A percentile compares a stretch with the other conserved stretches of the same genome.
Conservation (phyloP, 2,888 invertebrate genomes). For the Rhabditophanes sp. region DNA sequence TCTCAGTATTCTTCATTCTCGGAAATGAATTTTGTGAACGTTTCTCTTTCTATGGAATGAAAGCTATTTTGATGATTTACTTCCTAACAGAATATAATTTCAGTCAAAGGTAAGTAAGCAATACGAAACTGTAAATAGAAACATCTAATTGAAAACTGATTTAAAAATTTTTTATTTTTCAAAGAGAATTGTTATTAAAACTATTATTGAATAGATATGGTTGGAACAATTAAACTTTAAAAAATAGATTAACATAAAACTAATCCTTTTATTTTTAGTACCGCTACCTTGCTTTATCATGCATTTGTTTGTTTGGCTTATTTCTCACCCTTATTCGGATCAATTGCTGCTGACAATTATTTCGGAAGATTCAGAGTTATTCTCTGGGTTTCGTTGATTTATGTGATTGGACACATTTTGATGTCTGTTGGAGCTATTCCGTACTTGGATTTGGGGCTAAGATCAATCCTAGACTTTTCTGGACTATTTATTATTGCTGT, state of each 20-base stretch:
- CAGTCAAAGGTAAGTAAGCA: slow-evolving; percentile 1
- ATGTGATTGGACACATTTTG: slow-evolving; percentile 46
- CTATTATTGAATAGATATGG: not conserved
- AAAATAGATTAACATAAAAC: slow-evolving; percentile 26
- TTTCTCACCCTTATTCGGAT: slow-evolving; percentile 74
- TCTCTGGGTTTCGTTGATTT: slow-evolving; percentile 47
- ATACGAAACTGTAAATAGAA: not conserved
- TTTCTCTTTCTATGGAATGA: slow-evolving; percentile 15
- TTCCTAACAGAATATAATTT: slow-evolving; percentile 4
- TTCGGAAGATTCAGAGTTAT: slow-evolving; percentile 55
- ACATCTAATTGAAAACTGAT: not conserved
- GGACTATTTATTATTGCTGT: slow-evolving; percentile 64
- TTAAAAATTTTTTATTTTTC: not conserved
- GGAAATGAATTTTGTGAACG: slow-evolving; percentile 85
- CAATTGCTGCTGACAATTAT: slow-evolving; percentile 78
- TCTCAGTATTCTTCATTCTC: slow-evolving; percentile 67
- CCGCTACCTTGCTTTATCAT: slow-evolving; percentile 75
- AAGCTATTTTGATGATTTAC: slow-evolving; percentile 10
- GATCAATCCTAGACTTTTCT: slow-evolving; percentile 46
- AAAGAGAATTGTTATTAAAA: not conserved
- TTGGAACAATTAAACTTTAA: not conserved
- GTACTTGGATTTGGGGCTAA: slow-evolving; percentile 27
- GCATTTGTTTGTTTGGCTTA: slow-evolving; percentile 75
- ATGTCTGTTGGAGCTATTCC: slow-evolving; percentile 48
- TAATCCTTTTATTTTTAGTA: too few species aligned